Base-by-base conservation (phyloP, 1,140 invertebrate genomes). In the Atta texana region DNA sequence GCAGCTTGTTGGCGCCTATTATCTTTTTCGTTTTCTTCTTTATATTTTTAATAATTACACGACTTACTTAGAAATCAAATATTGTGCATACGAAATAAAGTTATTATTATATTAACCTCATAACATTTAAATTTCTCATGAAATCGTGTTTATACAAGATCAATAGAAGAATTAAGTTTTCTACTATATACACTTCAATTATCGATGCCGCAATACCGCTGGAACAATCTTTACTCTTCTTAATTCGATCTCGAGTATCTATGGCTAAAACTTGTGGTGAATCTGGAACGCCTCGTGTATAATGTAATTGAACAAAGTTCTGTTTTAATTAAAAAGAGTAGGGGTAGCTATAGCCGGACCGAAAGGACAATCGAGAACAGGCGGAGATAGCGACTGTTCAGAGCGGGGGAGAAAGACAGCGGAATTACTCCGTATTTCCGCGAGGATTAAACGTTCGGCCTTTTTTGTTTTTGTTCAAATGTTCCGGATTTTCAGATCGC, bases 401-500 rank as follows among this genome's bases (percentile, higher is more conserved):
- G 71, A 24, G 6, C 24, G 24, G 21, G 7, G 21, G 16, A 21
- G 39, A 39, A 51, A 74, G 80, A 84, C 80, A 74, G 80, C 39
- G 39, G 55, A 84, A 75, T 84, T 84, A 84, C 80, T 84, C 39
- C 80, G 80, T 84, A 84, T 84, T 84, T 84, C 80, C 80, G 69
- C 49, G 69, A 61, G 80, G 80, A 84, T 84, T 84, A 84, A 84
- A 84, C 55, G 80, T 84, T 72, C 69, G 24, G 55, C 69, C 55
- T 84, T 84, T 84, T 84, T 84, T 84, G 69, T 84, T 84, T 63
- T 61, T 63, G 80, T 18, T 61, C 87, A 85, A 85, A 64, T 85
- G 75, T 85, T 78, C 82, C 86, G 88, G 92, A 93, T 93, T 93
- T 93, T 92, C 91, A 91, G 92, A 92, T 92, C 91, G 89, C 88